These are phyloP conservation scores for Mormyrus iriodes DNA, from an alignment of 2,113 vertebrate genomes.

Conservation along the genomic window DNA sequence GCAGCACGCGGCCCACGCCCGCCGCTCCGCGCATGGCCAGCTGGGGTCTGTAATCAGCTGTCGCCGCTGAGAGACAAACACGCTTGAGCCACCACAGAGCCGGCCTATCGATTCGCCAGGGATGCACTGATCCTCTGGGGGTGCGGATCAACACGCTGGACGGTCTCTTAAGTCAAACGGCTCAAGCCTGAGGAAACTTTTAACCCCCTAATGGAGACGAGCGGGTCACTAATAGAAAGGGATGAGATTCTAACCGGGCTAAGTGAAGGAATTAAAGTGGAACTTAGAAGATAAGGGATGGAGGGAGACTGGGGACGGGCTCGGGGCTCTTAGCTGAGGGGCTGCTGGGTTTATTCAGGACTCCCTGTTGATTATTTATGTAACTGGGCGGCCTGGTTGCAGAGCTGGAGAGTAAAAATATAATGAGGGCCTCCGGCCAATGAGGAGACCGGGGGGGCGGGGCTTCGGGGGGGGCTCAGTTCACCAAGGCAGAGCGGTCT, in stretches of 20 bases:
- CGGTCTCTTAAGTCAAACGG: neutral
- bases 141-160: no score
- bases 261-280: neutral
- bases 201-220: neutral
- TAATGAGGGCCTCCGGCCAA: neutral
- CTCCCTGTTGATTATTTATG: neutral
- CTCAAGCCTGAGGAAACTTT: neutral
- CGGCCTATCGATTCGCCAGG: constrained; percentile 30
- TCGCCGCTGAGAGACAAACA: constrained; percentile 10
- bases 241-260: neutral
- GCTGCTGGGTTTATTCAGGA: neutral
- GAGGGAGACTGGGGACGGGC: neutral
- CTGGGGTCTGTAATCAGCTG: constrained; percentile 21
- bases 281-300: neutral
- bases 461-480: neutral
- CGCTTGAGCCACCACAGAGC: constrained; percentile 36
- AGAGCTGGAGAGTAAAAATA: neutral
- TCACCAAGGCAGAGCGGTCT: neutral
- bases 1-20: constrained; percentile 15
- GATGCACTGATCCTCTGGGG: no score
- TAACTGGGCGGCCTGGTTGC: neutral
- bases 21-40: constrained; percentile 32
- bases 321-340: neutral
- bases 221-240: neutral
- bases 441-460: neutral